Evolutionary conservation across 1,140 invertebrate genomes (phyloP).

Genomic region (Sycobia sp.): DNA sequence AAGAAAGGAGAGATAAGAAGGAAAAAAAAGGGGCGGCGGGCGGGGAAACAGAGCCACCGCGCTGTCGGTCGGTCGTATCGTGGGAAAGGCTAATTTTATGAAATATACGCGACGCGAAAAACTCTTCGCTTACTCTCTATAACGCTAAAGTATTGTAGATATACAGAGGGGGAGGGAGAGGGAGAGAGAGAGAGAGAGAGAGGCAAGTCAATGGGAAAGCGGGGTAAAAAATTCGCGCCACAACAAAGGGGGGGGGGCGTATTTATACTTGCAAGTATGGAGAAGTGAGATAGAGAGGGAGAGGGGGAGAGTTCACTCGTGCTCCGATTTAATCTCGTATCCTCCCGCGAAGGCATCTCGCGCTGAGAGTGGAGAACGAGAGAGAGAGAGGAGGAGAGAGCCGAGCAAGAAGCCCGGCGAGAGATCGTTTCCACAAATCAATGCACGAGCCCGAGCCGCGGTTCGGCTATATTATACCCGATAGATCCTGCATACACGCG

Average conservation of each 20-base stretch:
- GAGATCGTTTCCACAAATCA: slow-evolving; percentile 30
- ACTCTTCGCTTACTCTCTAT: too few relatives aligned
- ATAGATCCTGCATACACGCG: slow-evolving; percentile 21
- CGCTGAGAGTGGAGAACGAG: too few relatives aligned
- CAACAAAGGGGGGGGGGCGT: too few relatives aligned
- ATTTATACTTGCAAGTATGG: too few relatives aligned
- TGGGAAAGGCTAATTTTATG: slow-evolving; percentile 31
- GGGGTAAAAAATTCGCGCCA: neutral
- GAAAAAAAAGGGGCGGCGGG: neutral
- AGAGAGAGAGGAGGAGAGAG: too few relatives aligned
- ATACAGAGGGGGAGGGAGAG: slow-evolving; percentile 7
- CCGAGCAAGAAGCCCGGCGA: neutral
- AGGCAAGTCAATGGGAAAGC: slow-evolving; percentile 19
- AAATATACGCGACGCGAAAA: slow-evolving; percentile 6
- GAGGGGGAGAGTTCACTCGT: slow-evolving; percentile 15
- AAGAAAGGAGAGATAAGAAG: too few relatives aligned
- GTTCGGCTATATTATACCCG: slow-evolving; percentile 14
- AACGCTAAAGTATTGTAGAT: slow-evolving; percentile 7
- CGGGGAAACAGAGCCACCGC: neutral
- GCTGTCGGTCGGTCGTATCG: neutral
- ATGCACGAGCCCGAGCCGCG: slow-evolving; percentile 23
- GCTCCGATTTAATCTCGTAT: slow-evolving; percentile 27
- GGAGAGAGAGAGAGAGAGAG: slow-evolving; percentile 6
- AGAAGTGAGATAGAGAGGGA: too few relatives aligned
- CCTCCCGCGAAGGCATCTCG: slow-evolving; percentile 19